Percentiles rank a stretch among this genome's conserved stretches.
Conservation (phyloP, 2,113 vertebrate genomes). For the Heliornis fulica region DNA sequence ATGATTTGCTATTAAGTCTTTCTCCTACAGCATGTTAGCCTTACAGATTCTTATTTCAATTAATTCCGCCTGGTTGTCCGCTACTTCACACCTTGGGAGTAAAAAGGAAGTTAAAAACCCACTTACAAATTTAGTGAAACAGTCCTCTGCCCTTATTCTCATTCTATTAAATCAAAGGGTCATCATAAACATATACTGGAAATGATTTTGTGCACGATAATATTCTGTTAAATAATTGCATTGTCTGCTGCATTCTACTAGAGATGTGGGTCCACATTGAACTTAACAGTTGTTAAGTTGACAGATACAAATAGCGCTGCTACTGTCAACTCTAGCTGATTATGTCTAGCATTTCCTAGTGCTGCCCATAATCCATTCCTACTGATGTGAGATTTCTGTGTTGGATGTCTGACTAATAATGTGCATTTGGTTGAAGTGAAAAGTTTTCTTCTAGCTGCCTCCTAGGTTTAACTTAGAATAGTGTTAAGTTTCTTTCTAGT, state of each 20-base stretch:
- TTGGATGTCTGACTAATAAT: background rate
- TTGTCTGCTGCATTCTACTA: background rate
- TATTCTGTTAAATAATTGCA: background rate
- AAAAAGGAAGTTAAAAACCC: background rate
- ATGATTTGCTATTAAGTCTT: background rate
- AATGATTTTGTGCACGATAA: background rate
- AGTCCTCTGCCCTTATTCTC: background rate
- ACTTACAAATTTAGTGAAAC: background rate
- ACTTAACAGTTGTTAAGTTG: background rate
- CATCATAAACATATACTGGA: background rate
- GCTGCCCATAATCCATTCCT: background rate
- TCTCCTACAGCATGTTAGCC: background rate
- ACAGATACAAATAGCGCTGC: background rate
- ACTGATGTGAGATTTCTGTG: background rate
- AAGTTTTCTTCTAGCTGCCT: background rate
- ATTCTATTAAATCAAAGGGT: background rate
- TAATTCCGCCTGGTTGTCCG: background rate
- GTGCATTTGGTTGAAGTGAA: background rate
- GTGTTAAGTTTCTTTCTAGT: no score
- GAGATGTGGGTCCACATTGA: background rate
- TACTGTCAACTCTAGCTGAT: background rate
- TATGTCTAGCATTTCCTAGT: background rate
- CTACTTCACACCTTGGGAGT: background rate
- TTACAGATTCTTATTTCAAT: background rate
- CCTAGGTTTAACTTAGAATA: no score